Evolutionary conservation across 1,140 invertebrate genomes (phyloP), one percentile per base, ranked within the genome.

Genomic region (Cyrtorhinus lividipennis): DNA sequence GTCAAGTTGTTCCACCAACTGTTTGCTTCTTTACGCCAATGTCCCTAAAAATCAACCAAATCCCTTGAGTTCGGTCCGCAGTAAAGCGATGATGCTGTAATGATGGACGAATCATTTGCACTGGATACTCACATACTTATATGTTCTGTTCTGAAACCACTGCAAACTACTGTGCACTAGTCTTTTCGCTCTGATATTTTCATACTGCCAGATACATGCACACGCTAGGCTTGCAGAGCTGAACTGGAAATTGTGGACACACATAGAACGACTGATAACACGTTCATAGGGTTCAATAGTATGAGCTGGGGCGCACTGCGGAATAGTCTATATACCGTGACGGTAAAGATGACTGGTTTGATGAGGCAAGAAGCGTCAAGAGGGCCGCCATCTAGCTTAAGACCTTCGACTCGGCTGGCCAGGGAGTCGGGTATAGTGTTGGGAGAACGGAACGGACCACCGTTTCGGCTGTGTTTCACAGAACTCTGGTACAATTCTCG

Each of bases 171-270:
- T 75, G 66, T 80, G 78, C 2, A 82, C 75, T 24, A 79, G 71
- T 0, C 83, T 82, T 72, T 81, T 80, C 46, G 76, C 72, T 65
- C 87, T 76, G 69, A 90, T 77, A 68, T 80, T 82, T 75, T 95
- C 91, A 81, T 94, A 94, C 73, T 93, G 86, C 86, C 88, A 89
- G 64, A 94, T 86, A 20, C 87, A 80, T 70, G 84, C 86, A 46
- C 83, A 84, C 12, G 79, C 75, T 72, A 92, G 81, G 71, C 83
- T 84, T 25, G 80, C 77, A 63, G 83, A 76, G 71, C 84, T 84
- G 70, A 93, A 87, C 87, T 89, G 68, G 38, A 25, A 59, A 59
- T 68, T 56, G 30, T 38, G 30, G n/a, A n/a, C n/a, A n/a, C n/a
- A 38, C 30, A 15, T 38, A 38, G 30, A 38, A 38, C 15, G 30